phyloP scores from a whole-genome alignment of 2,888 invertebrate species.

The Colletes collaris region DNA sequence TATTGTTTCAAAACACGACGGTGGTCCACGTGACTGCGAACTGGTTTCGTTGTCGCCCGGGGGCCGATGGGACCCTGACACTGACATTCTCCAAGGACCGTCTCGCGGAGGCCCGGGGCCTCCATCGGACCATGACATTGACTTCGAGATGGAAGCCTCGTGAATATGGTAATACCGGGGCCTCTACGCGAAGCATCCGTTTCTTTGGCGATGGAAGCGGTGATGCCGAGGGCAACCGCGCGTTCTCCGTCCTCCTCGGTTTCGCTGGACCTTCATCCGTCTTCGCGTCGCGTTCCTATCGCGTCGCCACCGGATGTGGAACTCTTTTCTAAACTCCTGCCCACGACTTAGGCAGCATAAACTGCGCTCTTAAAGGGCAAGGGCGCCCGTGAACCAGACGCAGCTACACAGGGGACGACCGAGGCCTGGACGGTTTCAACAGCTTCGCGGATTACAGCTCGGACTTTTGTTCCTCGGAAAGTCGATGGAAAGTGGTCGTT shows the following conservation, averaged over 20 bases:
- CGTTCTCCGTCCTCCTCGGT: constrained; percentile 2
- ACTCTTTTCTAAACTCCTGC: constrained; percentile 39
- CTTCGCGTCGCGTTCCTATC: constrained; percentile 35
- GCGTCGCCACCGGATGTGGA: constrained; percentile 51
- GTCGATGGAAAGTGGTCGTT: too few species aligned
- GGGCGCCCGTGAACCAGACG: constrained; percentile 21
- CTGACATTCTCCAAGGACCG: constrained; percentile 78
- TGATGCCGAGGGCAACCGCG: constrained; percentile 25
- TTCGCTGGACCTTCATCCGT: constrained; percentile 33
- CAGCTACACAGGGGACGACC: background rate
- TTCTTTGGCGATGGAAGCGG: constrained; percentile 49
- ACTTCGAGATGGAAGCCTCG: constrained; percentile 74
- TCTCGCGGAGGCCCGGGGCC: constrained; percentile 59
- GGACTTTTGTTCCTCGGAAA: too few species aligned
- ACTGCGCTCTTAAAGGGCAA: constrained; percentile 32
- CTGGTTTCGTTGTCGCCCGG: constrained; percentile 75
- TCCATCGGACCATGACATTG: constrained; percentile 75
- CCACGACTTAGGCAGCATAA: constrained; percentile 45
- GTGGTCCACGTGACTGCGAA: constrained; percentile 71
- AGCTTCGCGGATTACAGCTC: too few species aligned
- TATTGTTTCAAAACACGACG: constrained; percentile 74
- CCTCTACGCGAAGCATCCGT: constrained; percentile 46
- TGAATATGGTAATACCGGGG: constrained; percentile 76
- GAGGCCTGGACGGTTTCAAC: too few species aligned
- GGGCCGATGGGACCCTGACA: constrained; percentile 76